Evolutionary conservation across 30 jellyfish, hydroid and myxozoan genomes (phyloP), one percentile per base, ranked within the genome.

Genomic region (Haliclystus octoradiatus): DNA sequence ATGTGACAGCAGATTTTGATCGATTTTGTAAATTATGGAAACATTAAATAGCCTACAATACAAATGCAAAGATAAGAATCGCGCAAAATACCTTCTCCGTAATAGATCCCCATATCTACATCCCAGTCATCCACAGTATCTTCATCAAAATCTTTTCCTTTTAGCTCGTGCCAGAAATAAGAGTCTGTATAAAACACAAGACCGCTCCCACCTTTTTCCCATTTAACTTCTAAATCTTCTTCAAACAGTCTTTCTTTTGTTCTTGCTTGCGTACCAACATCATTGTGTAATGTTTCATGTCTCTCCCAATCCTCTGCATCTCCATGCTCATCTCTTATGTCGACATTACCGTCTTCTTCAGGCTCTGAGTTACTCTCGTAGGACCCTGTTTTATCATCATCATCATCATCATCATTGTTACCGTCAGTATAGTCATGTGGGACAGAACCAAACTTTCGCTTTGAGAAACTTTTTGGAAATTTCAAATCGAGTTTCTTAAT

Each of bases 191-290:
- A 82, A 61, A 82, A 82, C 52, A 82, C 94, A 22, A 82, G 49
- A 14, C 94, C 94, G 66, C 92, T 73, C 23, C 94, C 94, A 15
- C 94, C 94, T 33, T 82, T 82, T 49, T 82, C 94, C 94, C 94
- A 82, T 69, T 82, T 82, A 31, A 82, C 49, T 66, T 82, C 94
- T 23, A 82, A 46, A 51, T 82, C 94, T 62, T 82, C 94, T 53
- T 82, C 94, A 62, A 30, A 82, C 26, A 82, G 72, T 34, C 94
- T 73, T 62, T 74, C 94, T 51, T 82, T 82, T n/a, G 92, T 61
- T 47, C 93, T 75, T 0, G 88, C 82, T 78, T 78, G 92, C 28
- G 76, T 74, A 78, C 71, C 92, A 1, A 73, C 77, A 35, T 81
- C 94, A 50, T 81, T 92, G 49, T 81, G 81, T 31, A 81, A 61